Conservation (phyloP, 2,113 vertebrate species). For the Macrotis lagotis region DNA sequence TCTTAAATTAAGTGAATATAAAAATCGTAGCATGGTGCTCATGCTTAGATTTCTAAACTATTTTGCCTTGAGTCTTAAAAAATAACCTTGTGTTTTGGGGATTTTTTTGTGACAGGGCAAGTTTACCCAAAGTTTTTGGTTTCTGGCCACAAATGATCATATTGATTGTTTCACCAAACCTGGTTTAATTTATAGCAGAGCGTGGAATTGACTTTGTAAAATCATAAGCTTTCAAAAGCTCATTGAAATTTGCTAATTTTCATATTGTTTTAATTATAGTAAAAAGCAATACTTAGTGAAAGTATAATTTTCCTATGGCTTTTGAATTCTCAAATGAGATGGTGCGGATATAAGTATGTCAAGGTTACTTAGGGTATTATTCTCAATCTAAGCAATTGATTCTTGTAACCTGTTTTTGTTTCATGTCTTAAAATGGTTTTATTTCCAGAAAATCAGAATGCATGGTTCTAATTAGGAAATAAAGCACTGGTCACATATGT, state of each 20-base stretch:
- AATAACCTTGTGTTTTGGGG: not conserved
- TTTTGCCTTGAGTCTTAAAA: not conserved
- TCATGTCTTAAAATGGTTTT: constrained; percentile 10
- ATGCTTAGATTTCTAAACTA: not conserved
- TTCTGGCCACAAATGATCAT: not conserved
- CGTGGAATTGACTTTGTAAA: not conserved
- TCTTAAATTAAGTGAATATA: not conserved
- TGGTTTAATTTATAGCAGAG: not conserved
- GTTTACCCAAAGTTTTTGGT: not conserved
- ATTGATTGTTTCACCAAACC: not conserved
- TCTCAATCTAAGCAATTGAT: not conserved
- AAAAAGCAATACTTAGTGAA: not conserved
- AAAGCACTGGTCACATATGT: not conserved
- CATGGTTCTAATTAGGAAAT: not conserved
- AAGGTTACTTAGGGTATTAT: not conserved
- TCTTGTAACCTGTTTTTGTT: constrained; percentile 34
- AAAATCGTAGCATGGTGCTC: not conserved
- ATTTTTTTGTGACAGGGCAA: not conserved
- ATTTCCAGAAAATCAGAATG: not conserved
- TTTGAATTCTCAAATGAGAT: not conserved
- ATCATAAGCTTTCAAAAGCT: not conserved
- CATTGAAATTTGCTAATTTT: not conserved
- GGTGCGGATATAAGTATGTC: not conserved
- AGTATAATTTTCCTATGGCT: not conserved
- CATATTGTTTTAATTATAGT: not conserved